These are phyloP conservation scores for Allophyes oxyacanthae DNA, from an alignment of 2,888 invertebrate species.

Conservation along the genomic window DNA sequence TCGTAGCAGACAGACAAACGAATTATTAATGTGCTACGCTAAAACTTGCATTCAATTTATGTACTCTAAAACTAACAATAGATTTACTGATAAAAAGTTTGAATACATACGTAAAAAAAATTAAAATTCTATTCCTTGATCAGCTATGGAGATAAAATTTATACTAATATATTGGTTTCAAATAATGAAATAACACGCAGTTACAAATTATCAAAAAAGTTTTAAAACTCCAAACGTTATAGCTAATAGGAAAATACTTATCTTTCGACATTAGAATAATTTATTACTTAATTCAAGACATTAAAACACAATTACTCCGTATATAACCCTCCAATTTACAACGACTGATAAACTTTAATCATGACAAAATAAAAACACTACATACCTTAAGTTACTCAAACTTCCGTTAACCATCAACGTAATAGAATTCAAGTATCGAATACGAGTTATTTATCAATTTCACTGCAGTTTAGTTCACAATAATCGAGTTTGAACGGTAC, in stretches of 20 bases:
- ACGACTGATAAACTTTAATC: not conserved
- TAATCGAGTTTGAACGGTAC: conserved; percentile 41
- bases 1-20: conserved; percentile 4
- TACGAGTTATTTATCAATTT: conserved; percentile 47
- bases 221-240: no score
- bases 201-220: no score
- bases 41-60: not conserved
- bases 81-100: no score
- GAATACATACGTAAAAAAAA: no score
- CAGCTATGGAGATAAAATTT: no score
- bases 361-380: not conserved
- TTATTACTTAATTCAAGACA: no score
- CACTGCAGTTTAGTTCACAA: conserved; percentile 43
- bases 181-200: no score
- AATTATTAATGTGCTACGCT: conserved; percentile 6
- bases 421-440: conserved; percentile 10
- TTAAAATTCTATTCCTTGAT: no score
- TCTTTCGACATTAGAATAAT: no score
- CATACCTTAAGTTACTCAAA: conserved; percentile 41
- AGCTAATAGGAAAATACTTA: no score
- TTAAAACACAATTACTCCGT: no score
- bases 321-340: not conserved
- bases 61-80: not conserved
- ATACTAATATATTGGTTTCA: no score
- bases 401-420: conserved; percentile 15